phyloP scores from a whole-genome alignment of 1,140 invertebrate species.

The Cotesia typhae region DNA sequence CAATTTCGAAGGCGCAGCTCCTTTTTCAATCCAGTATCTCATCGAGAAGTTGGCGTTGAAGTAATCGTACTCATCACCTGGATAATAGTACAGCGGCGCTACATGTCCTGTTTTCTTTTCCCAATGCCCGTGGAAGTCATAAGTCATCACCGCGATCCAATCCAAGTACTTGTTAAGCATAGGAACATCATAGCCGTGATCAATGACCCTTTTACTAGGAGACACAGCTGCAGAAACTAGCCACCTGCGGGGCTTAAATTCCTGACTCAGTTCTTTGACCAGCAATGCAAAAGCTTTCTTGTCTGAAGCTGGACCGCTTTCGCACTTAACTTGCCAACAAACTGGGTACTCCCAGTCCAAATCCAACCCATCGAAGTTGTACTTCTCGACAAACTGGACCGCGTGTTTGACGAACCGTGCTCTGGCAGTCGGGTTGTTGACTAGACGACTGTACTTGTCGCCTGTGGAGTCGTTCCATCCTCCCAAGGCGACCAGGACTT shows the following conservation, averaged over 20 bases:
- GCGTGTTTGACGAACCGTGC: slow-evolving; percentile 75
- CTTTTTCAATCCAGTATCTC: slow-evolving; percentile 81
- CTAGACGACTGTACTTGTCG: slow-evolving; percentile 81
- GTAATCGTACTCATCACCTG: slow-evolving; percentile 74
- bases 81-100: slow-evolving; percentile 78
- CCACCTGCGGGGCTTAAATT: slow-evolving; percentile 66
- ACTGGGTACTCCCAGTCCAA: slow-evolving; percentile 78
- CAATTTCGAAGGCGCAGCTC: slow-evolving; percentile 78
- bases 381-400: slow-evolving; percentile 76
- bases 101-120: slow-evolving; percentile 85
- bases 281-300: slow-evolving; percentile 67
- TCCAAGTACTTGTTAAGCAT: slow-evolving; percentile 76
- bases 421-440: slow-evolving; percentile 75
- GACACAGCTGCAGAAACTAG: slow-evolving; percentile 70
- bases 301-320: slow-evolving; percentile 68
- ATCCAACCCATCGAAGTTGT: slow-evolving; percentile 83
- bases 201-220: slow-evolving; percentile 67
- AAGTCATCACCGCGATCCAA: slow-evolving; percentile 88
- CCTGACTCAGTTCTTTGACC: slow-evolving; percentile 67
- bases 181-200: slow-evolving; percentile 78
- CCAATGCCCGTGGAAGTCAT: slow-evolving; percentile 88
- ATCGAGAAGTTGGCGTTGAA: slow-evolving; percentile 86
- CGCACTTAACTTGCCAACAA: slow-evolving; percentile 74
- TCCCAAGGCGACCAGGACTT: slow-evolving; percentile 56
- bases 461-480: slow-evolving; percentile 71